phyloP scores from a whole-genome alignment of 2,888 invertebrate genomes.

The Tholera decimalis region DNA sequence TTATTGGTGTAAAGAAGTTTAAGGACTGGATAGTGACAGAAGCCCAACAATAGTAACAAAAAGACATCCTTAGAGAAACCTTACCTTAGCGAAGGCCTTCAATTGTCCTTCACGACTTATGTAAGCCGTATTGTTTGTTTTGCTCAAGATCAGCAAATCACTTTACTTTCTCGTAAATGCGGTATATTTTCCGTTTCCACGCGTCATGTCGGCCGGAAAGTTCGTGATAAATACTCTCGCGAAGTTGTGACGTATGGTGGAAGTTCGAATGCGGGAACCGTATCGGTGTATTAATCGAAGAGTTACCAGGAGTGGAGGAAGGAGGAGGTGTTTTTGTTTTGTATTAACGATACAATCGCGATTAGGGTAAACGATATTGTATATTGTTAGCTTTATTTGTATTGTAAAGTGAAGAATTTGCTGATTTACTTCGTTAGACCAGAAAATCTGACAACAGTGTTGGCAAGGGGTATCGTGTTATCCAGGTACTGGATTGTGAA shows the following conservation, averaged over 20 bases:
- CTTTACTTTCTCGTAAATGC: slow-evolving; percentile 29
- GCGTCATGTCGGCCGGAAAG: slow-evolving; percentile 40
- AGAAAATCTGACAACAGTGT: too few relatives aligned
- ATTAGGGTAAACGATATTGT: background rate
- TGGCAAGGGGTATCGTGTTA: too few relatives aligned
- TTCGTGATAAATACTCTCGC: slow-evolving; percentile 49
- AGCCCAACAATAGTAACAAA: too few relatives aligned
- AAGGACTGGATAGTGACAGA: too few relatives aligned
- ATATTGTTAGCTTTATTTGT: background rate
- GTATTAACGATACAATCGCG: background rate
- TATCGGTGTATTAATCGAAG: slow-evolving; percentile 38
- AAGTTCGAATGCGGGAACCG: slow-evolving; percentile 25
- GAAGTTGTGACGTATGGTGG: slow-evolving; percentile 41
- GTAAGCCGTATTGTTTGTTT: slow-evolving; percentile 22
- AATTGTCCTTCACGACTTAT: slow-evolving; percentile 9
- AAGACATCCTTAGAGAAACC: too few relatives aligned
- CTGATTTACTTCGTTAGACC: too few relatives aligned
- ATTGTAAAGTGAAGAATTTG: background rate
- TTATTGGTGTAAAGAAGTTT: too few relatives aligned
- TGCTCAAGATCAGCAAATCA: slow-evolving; percentile 30
- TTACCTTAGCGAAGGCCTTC: background rate
- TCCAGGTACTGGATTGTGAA: too few relatives aligned
- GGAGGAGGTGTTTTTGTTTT: background rate
- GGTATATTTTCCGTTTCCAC: slow-evolving; percentile 46
- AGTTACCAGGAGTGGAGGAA: background rate